Evolutionary conservation across 2,113 vertebrate genomes (phyloP).

Genomic region (Pseudopipra pipra): DNA sequence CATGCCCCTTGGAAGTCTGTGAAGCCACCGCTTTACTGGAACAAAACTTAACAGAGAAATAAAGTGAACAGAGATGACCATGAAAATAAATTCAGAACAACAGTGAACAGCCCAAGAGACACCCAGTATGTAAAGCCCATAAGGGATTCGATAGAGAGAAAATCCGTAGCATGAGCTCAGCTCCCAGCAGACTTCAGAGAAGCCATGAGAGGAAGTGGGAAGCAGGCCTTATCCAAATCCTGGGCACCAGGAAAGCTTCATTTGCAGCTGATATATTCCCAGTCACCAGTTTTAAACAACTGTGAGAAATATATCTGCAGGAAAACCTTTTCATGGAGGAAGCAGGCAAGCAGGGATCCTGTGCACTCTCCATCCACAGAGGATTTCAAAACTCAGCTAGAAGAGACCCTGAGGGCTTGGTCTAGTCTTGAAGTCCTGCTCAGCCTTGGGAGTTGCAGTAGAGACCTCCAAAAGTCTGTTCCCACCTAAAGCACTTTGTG

Average conservation of each 20-base stretch:
- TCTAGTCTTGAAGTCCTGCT: neutral
- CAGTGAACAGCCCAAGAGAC: neutral
- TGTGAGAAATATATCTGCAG: neutral
- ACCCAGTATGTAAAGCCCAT: neutral
- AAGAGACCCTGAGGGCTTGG: neutral
- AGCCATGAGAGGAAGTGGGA: neutral
- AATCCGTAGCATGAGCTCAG: neutral
- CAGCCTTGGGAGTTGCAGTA: neutral
- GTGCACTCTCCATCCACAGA: rapidly evolving
- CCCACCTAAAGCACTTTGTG: neutral
- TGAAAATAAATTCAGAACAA: neutral
- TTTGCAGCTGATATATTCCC: neutral
- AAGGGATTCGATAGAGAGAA: neutral
- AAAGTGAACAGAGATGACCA: neutral
- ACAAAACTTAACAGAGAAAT: neutral
- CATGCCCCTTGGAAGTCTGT: neutral
- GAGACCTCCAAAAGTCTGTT: neutral
- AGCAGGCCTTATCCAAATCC: neutral
- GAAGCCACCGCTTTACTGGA: neutral
- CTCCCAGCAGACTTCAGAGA: neutral
- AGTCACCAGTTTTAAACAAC: neutral
- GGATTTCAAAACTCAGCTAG: neutral
- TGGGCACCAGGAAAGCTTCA: neutral
- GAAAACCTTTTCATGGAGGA: neutral
- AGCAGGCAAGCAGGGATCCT: neutral